A percentile compares a stretch with the other conserved stretches of the same genome.
Conservation (phyloP, 2,888 invertebrate genomes). For the Blastobasis lacticolella region DNA sequence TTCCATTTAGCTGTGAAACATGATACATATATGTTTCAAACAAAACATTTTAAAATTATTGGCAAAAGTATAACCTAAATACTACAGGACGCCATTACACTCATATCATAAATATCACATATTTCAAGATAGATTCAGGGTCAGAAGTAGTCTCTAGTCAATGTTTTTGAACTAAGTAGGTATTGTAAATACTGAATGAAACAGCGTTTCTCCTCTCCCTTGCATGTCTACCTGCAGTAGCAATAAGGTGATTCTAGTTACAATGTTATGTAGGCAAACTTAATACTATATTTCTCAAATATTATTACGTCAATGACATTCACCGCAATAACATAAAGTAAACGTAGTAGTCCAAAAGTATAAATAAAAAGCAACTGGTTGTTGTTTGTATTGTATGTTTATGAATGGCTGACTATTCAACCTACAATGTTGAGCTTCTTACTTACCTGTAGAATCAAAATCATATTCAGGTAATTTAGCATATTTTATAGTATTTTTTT, state of each 20-base stretch:
- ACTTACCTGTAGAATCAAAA: constrained; percentile 42
- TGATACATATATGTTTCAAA: background rate
- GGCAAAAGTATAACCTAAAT: background rate
- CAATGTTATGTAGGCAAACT: background rate
- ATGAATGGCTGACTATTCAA: background rate
- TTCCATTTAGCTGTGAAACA: constrained; percentile 40
- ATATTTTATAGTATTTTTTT: constrained; percentile 44
- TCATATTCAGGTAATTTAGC: constrained; percentile 57
- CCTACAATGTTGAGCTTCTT: background rate
- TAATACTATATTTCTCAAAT: background rate
- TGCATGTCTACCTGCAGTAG: too few relatives aligned
- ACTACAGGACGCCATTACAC: background rate
- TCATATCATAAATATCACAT: background rate
- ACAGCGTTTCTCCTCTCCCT: too few relatives aligned
- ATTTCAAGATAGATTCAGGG: background rate
- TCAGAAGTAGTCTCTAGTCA: background rate
- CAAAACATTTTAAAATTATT: background rate
- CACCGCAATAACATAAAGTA: background rate
- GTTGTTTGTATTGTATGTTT: background rate
- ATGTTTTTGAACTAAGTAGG: too few relatives aligned
- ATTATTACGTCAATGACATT: background rate
- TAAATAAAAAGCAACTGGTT: background rate
- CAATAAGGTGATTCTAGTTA: too few relatives aligned
- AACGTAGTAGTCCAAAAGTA: background rate
- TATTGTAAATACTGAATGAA: too few relatives aligned